A percentile compares a stretch with the other conserved stretches of the same genome.
These are phyloP conservation scores for Numenius phaeopus DNA, from an alignment of 2,797 vertebrate species.

Conservation along the genomic window DNA sequence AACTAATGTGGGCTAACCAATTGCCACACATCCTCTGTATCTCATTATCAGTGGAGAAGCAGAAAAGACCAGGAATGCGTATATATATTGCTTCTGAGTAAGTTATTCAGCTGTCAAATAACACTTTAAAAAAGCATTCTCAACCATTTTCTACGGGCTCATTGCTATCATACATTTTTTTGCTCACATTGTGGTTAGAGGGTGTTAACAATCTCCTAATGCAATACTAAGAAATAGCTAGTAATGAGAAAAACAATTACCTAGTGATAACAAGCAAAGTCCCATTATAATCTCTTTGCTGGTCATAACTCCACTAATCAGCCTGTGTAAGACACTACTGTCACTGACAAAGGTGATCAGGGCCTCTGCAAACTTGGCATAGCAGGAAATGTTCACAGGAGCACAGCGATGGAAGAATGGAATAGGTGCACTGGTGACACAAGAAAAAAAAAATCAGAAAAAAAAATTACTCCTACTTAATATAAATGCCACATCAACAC, in stretches of 20 bases:
- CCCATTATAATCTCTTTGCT: slow-evolving; percentile 99
- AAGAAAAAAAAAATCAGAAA: slow-evolving; percentile 89
- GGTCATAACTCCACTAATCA: slow-evolving; percentile 95
- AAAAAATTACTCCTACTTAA: slow-evolving; percentile 89
- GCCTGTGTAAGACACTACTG: slow-evolving; percentile 94
- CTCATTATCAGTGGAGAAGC: background rate
- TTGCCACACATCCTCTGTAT: background rate
- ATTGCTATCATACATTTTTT: slow-evolving; percentile 32
- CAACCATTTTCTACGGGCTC: slow-evolving; percentile 55
- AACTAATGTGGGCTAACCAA: slow-evolving; percentile 12
- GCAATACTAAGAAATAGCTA: slow-evolving; percentile 82
- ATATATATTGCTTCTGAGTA: slow-evolving; percentile 62
- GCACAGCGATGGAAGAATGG: slow-evolving; percentile 98
- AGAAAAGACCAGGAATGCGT: slow-evolving; percentile 42
- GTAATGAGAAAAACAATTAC: slow-evolving; percentile 90
- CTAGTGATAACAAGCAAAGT: slow-evolving; percentile 96
- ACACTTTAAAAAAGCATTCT: slow-evolving; percentile 23
- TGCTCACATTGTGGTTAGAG: slow-evolving; percentile 67
- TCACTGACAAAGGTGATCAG: slow-evolving; percentile 97
- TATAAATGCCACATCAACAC: slow-evolving; percentile 89
- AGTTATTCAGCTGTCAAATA: slow-evolving; percentile 54
- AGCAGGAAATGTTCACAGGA: slow-evolving; percentile 95
- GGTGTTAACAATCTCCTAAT: slow-evolving; percentile 76
- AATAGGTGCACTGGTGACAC: slow-evolving; percentile 91
- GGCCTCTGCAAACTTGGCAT: slow-evolving; percentile 94